Evolutionary conservation across 2,113 vertebrate genomes (phyloP).

Genomic region (Etheostoma cragini): DNA sequence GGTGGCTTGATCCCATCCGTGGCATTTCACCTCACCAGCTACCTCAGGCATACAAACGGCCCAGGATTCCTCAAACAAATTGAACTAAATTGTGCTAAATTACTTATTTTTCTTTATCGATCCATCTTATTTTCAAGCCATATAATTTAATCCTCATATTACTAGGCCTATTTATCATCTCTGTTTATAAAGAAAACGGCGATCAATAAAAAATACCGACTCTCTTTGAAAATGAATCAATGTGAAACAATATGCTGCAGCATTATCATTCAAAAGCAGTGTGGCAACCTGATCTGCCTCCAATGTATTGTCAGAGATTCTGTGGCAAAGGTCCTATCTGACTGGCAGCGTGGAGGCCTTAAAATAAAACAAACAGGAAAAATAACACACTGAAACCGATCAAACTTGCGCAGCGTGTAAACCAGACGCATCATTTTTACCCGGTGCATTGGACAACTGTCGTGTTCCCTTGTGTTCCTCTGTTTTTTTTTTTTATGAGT

Average conservation of each 20-base stretch:
- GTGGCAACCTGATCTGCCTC: slow-evolving; percentile 50
- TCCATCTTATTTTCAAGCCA: slow-evolving; percentile 61
- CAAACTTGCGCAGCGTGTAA: slow-evolving; percentile 30
- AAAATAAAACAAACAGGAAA: slow-evolving; percentile 46
- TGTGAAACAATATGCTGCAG: slow-evolving; percentile 55
- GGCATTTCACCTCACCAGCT: slow-evolving; percentile 52
- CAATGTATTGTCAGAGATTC: slow-evolving; percentile 49
- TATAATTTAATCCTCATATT: slow-evolving; percentile 70
- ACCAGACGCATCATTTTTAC: neutral
- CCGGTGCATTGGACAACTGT: neutral
- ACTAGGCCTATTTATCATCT: slow-evolving; percentile 72
- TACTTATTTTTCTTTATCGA: slow-evolving; percentile 61
- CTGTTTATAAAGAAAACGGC: slow-evolving; percentile 70
- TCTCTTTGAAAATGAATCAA: slow-evolving; percentile 65
- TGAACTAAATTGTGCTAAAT: slow-evolving; percentile 66
- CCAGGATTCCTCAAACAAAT: slow-evolving; percentile 61
- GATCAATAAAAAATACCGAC: slow-evolving; percentile 66
- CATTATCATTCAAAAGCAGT: slow-evolving; percentile 63
- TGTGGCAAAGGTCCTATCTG: slow-evolving; percentile 52
- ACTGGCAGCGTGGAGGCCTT: slow-evolving; percentile 42
- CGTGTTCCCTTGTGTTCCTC: slow-evolving; percentile 13
- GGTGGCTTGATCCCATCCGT: slow-evolving; percentile 4
- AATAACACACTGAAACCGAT: slow-evolving; percentile 38
- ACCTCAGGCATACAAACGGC: slow-evolving; percentile 36
- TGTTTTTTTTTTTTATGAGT: neutral